Percentiles rank a stretch among this genome's conserved stretches.
Evolutionary conservation across 2,888 invertebrate genomes (phyloP).

Genomic region (Leptopterna dolabrata): DNA sequence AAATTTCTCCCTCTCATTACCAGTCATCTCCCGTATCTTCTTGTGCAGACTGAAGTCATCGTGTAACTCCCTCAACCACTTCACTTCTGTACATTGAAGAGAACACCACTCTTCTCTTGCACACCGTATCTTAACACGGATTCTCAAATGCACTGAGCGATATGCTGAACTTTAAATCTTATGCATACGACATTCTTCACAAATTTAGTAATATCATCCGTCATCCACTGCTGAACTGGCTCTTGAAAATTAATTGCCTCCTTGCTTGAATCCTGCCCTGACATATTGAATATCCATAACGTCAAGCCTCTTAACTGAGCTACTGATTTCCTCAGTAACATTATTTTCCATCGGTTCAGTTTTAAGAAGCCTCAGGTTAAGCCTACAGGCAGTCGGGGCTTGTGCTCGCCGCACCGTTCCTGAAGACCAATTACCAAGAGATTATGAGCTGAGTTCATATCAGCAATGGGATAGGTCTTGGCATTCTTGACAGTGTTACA

Average conservation of each 20-base stretch:
- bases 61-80: not conserved
- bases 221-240: not conserved
- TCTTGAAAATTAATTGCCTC: not conserved
- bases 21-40: not conserved
- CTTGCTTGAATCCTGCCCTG: not conserved
- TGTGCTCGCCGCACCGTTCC: not conserved
- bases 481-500: not conserved
- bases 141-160: not conserved
- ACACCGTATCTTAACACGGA: too few species aligned
- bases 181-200: not conserved
- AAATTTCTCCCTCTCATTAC: not conserved
- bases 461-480: not conserved
- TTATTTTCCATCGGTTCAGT: too few species aligned
- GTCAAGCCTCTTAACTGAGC: not conserved
- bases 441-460: not conserved
- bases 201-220: not conserved
- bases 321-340: not conserved
- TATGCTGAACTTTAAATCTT: not conserved
- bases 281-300: not conserved
- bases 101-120: not conserved
- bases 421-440: not conserved
- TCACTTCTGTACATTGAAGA: not conserved
- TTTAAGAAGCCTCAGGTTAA: too few species aligned
- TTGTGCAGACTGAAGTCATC: conserved; percentile 64
- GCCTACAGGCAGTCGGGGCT: not conserved